These are phyloP conservation scores for Mesochorus sp. DNA, from an alignment of 2,888 invertebrate genomes.

Conservation along the genomic window DNA sequence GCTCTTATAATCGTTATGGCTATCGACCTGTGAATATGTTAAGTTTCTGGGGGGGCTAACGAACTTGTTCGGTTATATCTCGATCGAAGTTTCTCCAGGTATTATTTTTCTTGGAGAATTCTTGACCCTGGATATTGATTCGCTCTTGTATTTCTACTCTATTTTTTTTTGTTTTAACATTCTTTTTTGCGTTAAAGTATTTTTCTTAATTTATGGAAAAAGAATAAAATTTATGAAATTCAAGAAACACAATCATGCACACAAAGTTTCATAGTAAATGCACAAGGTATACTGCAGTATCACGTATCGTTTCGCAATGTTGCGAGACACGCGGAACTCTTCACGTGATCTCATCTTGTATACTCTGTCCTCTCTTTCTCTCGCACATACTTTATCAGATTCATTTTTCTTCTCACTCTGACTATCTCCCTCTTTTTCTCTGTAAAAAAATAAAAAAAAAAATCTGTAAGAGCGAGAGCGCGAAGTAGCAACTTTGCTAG, in stretches of 20 bases:
- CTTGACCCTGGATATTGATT: constrained; percentile 63
- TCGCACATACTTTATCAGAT: background rate
- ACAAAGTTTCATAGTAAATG: background rate
- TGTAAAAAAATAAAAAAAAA: background rate
- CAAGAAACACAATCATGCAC: no score
- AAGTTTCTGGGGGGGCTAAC: constrained; percentile 24
- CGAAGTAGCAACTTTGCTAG: no score
- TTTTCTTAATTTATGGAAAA: no score
- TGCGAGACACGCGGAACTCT: constrained; percentile 22
- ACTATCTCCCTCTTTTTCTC: background rate
- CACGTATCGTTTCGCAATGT: constrained; percentile 18
- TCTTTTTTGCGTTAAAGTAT: background rate
- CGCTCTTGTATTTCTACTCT: background rate
- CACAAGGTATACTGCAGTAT: constrained; percentile 18
- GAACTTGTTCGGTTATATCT: constrained; percentile 33
- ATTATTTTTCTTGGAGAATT: constrained; percentile 52
- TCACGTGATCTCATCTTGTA: constrained; percentile 36
- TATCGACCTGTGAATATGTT: background rate
- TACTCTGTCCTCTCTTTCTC: background rate
- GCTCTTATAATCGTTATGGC: no score
- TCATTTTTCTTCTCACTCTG: background rate
- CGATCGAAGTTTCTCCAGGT: background rate
- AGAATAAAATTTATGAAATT: no score
- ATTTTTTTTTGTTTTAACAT: constrained; percentile 4
- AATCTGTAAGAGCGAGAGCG: constrained; percentile 62